These are phyloP conservation scores for Tamandua tetradactyla DNA, from an alignment of 2,797 vertebrate genomes.

Conservation along the genomic window DNA sequence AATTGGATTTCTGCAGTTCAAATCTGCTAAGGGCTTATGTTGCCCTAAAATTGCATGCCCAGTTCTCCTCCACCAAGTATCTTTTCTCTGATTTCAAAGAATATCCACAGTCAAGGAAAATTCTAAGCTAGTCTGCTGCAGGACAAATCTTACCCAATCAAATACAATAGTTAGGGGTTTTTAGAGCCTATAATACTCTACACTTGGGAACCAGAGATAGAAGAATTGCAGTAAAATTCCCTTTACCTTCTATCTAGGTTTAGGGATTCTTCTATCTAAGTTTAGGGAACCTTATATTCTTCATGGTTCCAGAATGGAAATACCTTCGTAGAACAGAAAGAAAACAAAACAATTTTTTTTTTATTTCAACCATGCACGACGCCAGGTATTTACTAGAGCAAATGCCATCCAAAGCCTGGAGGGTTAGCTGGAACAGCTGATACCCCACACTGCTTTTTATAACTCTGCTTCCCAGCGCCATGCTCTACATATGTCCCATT, in stretches of 20 bases:
- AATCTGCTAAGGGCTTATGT: conserved; percentile 31
- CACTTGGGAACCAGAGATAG: not conserved
- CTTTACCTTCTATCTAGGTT: no score
- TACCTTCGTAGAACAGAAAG: not conserved
- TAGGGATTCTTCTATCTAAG: not conserved
- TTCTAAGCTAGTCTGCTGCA: not conserved
- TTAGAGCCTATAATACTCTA: not conserved
- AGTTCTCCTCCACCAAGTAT: not conserved
- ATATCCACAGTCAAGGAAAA: not conserved
- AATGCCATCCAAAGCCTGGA: conserved; percentile 65
- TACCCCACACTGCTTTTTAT: conserved; percentile 75
- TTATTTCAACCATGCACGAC: conserved; percentile 31
- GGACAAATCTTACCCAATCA: not conserved
- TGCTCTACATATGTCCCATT: conserved; percentile 71
- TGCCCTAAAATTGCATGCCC: conserved; percentile 3
- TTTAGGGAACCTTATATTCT: not conserved
- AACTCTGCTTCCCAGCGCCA: conserved; percentile 63
- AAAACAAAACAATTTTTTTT: conserved; percentile 37
- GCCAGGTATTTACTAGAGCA: conserved; percentile 65
- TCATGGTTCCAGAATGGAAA: conserved; percentile 33
- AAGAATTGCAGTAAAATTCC: no score
- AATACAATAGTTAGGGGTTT: not conserved
- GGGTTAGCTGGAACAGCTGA: conserved; percentile 68
- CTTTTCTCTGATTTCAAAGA: conserved; percentile 46
- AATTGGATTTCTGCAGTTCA: conserved; percentile 52